A percentile compares a stretch with the other conserved stretches of the same genome.
Conservation (phyloP, 2,113 vertebrate genomes). For the Microtus ochrogaster region DNA sequence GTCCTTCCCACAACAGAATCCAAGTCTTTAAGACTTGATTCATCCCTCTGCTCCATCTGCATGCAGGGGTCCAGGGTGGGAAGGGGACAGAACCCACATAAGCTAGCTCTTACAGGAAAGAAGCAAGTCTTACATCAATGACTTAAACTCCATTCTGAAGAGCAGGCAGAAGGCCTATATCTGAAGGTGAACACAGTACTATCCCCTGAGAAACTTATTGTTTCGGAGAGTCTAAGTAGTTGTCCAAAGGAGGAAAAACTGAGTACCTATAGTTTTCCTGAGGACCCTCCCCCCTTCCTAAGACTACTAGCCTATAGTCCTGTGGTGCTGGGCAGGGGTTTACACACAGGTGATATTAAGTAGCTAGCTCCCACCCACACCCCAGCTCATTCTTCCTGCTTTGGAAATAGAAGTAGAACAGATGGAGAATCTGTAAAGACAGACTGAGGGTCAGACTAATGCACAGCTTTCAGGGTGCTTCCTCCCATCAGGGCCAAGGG, state of each 20-base stretch:
- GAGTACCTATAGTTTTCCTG: background rate
- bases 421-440: background rate
- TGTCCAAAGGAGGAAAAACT: constrained; percentile 24
- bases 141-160: constrained; percentile 1
- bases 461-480: background rate
- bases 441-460: background rate
- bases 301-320: background rate
- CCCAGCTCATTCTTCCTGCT: background rate
- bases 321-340: background rate
- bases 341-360: background rate
- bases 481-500: background rate
- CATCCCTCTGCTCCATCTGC: background rate
- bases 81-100: background rate
- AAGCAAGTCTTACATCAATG: background rate
- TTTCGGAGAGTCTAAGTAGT: background rate
- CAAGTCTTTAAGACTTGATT: background rate
- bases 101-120: background rate
- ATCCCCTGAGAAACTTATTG: background rate
- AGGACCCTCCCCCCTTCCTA: background rate
- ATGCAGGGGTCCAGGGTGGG: background rate
- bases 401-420: background rate
- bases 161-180: background rate
- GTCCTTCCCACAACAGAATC: background rate
- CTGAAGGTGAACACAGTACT: background rate
- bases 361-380: background rate